Conservation (phyloP, 2,888 invertebrate genomes). For the Orchesella flavescens region DNA sequence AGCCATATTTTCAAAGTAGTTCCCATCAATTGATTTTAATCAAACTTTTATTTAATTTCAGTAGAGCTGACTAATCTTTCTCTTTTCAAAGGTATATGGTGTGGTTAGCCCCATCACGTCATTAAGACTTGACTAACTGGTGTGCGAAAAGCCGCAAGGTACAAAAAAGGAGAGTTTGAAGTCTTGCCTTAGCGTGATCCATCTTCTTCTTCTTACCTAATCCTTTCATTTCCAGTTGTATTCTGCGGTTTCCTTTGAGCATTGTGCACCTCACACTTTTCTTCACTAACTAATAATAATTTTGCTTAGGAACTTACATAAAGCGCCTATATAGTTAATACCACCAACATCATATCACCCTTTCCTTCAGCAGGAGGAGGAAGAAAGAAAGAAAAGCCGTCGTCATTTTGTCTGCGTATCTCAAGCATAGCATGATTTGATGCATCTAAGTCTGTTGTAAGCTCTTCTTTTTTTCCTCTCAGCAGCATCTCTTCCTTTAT, state of each 20-base stretch:
- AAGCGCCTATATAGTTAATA: too few species aligned
- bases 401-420: too few species aligned
- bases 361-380: too few species aligned
- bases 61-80: neutral
- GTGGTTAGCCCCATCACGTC: too few species aligned
- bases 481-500: conserved; percentile 12
- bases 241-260: neutral
- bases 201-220: conserved; percentile 20
- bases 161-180: too few species aligned
- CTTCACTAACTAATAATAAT: conserved; percentile 35
- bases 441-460: neutral
- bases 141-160: too few species aligned
- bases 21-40: too few species aligned
- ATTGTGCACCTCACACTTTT: conserved; percentile 1
- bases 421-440: too few species aligned
- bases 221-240: conserved; percentile 40
- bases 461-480: conserved; percentile 1
- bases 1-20: too few species aligned
- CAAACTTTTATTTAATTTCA: too few species aligned
- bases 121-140: too few species aligned
- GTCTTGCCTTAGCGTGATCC: too few species aligned
- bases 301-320: conserved; percentile 15
- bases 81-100: neutral
- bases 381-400: neutral
- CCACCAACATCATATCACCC: conserved; percentile 17